A percentile compares a stretch with the other conserved stretches of the same genome.
phyloP scores from a whole-genome alignment of 2,113 vertebrate species.

The Calyptomena viridis region DNA sequence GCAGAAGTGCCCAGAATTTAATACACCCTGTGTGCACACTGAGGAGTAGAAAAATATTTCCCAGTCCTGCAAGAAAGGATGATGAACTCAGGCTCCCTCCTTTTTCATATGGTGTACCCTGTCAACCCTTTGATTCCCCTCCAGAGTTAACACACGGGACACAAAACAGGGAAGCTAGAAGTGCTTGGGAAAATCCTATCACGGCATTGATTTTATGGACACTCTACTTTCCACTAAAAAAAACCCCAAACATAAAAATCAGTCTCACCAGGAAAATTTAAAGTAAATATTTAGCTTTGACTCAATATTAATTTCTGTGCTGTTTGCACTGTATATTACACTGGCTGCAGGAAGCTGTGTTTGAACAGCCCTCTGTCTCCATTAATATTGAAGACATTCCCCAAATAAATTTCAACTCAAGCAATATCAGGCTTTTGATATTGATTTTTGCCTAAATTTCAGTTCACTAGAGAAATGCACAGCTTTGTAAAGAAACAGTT shows the following conservation, averaged over 20 bases:
- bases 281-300: neutral
- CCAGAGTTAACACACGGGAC: neutral
- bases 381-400: neutral
- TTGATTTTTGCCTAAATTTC: neutral
- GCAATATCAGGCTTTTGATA: neutral
- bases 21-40: neutral
- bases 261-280: neutral
- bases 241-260: neutral
- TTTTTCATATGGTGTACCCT: fast-evolving
- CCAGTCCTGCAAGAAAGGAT: neutral
- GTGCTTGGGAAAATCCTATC: neutral
- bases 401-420: neutral
- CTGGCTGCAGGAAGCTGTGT: neutral
- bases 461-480: neutral
- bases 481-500: neutral
- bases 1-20: fast-evolving
- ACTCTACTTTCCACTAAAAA: neutral
- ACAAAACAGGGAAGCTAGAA: neutral
- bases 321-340: neutral
- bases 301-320: neutral
- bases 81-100: neutral
- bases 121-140: neutral
- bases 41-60: neutral
- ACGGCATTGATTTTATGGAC: neutral
- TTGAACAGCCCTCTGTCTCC: neutral